These are phyloP conservation scores for Eueides isabella DNA, from an alignment of 1,140 invertebrate genomes.

Conservation along the genomic window DNA sequence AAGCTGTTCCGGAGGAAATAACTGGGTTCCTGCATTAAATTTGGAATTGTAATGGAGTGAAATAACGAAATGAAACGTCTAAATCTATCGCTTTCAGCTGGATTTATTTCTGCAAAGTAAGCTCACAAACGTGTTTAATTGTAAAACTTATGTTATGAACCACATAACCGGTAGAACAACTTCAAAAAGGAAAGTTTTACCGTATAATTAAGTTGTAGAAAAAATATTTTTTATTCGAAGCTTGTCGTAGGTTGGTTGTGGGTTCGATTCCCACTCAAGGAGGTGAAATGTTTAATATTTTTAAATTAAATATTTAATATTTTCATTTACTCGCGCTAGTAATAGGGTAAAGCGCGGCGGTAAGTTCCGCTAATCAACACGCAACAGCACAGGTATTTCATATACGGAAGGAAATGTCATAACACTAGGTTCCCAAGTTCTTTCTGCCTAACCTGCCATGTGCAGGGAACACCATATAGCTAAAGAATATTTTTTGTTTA, in stretches of 20 bases:
- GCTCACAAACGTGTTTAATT: conserved; percentile 28
- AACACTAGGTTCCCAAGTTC: too few relatives aligned
- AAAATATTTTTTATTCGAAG: background rate
- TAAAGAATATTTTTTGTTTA: background rate
- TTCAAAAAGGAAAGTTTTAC: background rate
- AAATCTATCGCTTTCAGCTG: conserved; percentile 46
- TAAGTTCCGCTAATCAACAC: too few relatives aligned
- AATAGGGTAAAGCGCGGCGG: too few relatives aligned
- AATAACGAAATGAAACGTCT: conserved; percentile 54
- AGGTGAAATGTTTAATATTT: too few relatives aligned
- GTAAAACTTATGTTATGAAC: conserved; percentile 16
- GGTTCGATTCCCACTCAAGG: too few relatives aligned
- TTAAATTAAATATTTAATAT: too few relatives aligned
- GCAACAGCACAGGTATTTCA: too few relatives aligned
- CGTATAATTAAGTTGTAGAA: conserved; percentile 1
- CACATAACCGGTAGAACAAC: background rate
- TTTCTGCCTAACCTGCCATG: too few relatives aligned
- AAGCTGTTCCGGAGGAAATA: conserved; percentile 71
- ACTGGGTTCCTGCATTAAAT: conserved; percentile 58
- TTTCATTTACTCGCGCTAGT: too few relatives aligned
- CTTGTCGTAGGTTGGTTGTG: too few relatives aligned
- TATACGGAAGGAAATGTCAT: too few relatives aligned
- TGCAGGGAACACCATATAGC: too few relatives aligned
- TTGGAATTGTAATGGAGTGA: conserved; percentile 53
- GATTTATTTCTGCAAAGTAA: conserved; percentile 28